These are phyloP conservation scores for Phoxinus phoxinus DNA, from an alignment of 2,113 vertebrate genomes.

Conservation along the genomic window DNA sequence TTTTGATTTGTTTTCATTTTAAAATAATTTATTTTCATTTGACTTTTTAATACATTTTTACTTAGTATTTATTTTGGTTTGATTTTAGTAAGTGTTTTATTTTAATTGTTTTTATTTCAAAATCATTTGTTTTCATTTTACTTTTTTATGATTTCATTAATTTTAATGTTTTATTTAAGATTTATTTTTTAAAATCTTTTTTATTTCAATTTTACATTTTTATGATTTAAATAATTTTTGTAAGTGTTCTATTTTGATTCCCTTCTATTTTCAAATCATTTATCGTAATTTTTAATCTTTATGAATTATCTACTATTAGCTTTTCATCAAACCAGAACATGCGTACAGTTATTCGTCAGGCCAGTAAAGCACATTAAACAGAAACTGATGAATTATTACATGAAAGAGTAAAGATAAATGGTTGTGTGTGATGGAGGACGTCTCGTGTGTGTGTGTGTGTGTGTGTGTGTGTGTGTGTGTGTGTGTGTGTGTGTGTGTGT, in stretches of 20 bases:
- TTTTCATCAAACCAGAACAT: neutral
- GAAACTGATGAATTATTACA: neutral
- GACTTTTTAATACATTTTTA: neutral
- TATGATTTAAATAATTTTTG: neutral
- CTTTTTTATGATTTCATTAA: too few relatives aligned
- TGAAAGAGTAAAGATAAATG: neutral
- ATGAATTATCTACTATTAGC: neutral
- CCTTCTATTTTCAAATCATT: neutral
- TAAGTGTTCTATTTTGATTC: neutral
- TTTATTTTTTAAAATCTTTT: neutral
- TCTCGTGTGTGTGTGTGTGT: slow-evolving; percentile 56
- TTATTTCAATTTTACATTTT: neutral
- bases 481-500: slow-evolving; percentile 57
- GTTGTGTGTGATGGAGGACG: neutral
- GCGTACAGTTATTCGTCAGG: neutral
- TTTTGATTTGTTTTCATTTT: neutral
- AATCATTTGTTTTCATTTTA: too few relatives aligned
- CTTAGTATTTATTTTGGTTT: too few relatives aligned
- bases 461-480: slow-evolving; percentile 42
- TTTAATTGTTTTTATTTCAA: too few relatives aligned
- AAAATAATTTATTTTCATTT: neutral
- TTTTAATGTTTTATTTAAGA: too few relatives aligned
- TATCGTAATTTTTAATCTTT: neutral
- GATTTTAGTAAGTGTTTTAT: neutral
- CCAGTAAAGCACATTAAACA: neutral